Conservation (phyloP, 2,113 vertebrate genomes). For the Seriola aureovittata region DNA sequence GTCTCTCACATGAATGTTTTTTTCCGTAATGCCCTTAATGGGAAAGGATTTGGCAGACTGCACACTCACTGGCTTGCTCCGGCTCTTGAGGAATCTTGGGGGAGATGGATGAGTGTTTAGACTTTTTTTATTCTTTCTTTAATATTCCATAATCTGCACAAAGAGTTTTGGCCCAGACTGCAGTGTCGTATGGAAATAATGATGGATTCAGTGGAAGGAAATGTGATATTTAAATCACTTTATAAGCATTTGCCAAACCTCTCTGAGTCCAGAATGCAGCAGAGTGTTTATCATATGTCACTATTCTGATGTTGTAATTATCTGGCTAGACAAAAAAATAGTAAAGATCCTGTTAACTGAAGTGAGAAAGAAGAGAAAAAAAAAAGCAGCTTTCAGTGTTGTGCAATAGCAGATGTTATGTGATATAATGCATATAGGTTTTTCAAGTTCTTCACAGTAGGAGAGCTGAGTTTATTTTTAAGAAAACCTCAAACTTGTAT, state of each 20-base stretch:
- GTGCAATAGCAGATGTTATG: constrained; percentile 19
- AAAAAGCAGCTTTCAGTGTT: neutral
- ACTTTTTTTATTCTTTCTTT: constrained; percentile 36
- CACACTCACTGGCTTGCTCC: neutral
- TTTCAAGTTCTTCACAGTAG: neutral
- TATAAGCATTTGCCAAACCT: neutral
- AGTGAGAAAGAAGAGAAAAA: neutral
- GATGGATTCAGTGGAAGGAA: neutral
- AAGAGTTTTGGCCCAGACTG: neutral
- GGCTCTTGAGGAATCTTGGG: neutral
- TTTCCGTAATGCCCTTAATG: neutral
- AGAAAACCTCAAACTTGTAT: too few relatives aligned
- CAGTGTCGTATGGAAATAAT: neutral
- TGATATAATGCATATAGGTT: neutral
- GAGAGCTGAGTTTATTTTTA: neutral
- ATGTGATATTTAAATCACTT: constrained; percentile 2
- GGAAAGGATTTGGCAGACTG: constrained; percentile 40
- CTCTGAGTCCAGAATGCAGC: too few relatives aligned
- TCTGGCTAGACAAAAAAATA: neutral
- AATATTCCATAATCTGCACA: neutral
- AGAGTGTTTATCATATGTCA: neutral
- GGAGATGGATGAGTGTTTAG: constrained; percentile 44
- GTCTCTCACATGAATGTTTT: constrained; percentile 30
- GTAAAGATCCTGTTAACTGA: neutral
- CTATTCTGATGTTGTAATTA: neutral